Percentiles rank a stretch among this genome's conserved stretches.
phyloP scores from a whole-genome alignment of 2,113 vertebrate genomes.

The Halichoerus grypus region DNA sequence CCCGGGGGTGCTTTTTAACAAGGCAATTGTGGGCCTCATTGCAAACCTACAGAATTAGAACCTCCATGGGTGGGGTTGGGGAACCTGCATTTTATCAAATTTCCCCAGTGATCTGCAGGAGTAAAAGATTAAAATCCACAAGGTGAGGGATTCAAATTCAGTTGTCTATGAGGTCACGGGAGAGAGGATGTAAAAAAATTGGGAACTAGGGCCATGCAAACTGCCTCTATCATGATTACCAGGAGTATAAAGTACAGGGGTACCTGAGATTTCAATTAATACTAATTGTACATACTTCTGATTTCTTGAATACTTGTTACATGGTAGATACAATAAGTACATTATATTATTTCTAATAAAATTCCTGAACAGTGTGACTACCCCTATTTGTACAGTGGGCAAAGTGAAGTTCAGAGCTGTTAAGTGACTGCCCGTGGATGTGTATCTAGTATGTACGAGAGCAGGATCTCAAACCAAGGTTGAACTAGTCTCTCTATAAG shows the following conservation, averaged over 20 bases:
- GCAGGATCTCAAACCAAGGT: neutral
- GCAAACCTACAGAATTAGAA: neutral
- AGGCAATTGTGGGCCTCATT: accelerated
- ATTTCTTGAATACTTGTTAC: neutral
- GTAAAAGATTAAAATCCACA: neutral
- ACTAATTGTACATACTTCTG: neutral
- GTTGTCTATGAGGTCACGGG: neutral
- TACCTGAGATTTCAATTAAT: neutral
- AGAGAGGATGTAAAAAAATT: neutral
- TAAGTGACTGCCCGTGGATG: neutral
- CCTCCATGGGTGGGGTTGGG: neutral
- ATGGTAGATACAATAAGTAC: neutral
- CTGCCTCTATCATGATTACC: neutral
- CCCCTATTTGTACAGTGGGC: neutral
- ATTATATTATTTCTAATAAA: neutral
- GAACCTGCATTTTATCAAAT: neutral
- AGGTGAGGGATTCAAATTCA: neutral
- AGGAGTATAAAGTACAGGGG: neutral
- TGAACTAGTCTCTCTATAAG: neutral
- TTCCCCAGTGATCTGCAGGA: neutral
- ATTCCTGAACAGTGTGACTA: neutral
- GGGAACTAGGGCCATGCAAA: neutral
- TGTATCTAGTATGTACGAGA: neutral
- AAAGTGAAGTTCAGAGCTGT: neutral
- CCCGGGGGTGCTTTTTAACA: neutral